Evolutionary conservation across 2,113 vertebrate genomes (phyloP), one percentile per base, ranked within the genome.

Genomic region (Thunnus maccoyii): DNA sequence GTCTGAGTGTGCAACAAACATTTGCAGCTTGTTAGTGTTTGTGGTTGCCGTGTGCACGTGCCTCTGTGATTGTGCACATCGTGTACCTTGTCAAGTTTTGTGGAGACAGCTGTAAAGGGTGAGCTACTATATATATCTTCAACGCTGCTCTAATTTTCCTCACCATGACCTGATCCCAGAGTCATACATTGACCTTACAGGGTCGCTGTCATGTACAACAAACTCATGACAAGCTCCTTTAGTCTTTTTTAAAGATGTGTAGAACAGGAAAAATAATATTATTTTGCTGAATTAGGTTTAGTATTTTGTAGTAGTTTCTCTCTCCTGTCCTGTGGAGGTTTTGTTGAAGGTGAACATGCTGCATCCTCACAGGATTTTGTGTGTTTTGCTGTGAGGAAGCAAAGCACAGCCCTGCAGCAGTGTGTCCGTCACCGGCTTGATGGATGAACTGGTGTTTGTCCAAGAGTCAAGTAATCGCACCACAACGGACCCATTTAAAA

Each of bases 401-500:
- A 17, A 44, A 76, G 50, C 52, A 65, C 36, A 17, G 36, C 20
- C 32, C 3, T 13, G 51, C 65, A 25, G 52, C 78, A 30, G 20
- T 18, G 57, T 32, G 73, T 83, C 80, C 74, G 55, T 82, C 84
- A 80, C 41, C 62, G 22, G 72, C 69, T 76, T 87, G 87, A 92
- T 88, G 82, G 77, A 93, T 84, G 81, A 63, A 57, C 89, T 93
- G 92, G 86, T 93, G 83, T 67, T 90, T 78, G 81, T 92, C 93
- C 92, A 92, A 83, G 82, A 90, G 84, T 92, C 89, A 88, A 89
- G 93, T 92, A 92, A 95, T 94, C 90, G 92, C 90, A 85, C 70
- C 88, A 91, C 91, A 78, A 71, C 78, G 67, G 85, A 81, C 90
- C 90, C 85, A 48, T 92, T 93, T 94, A 88, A 95, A 96, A 95